Percentiles rank a stretch among this genome's conserved stretches.
These are phyloP conservation scores for Halichondria panicea DNA, from an alignment of 37 sponge, comb jelly and placozoan genomes.

Conservation along the genomic window DNA sequence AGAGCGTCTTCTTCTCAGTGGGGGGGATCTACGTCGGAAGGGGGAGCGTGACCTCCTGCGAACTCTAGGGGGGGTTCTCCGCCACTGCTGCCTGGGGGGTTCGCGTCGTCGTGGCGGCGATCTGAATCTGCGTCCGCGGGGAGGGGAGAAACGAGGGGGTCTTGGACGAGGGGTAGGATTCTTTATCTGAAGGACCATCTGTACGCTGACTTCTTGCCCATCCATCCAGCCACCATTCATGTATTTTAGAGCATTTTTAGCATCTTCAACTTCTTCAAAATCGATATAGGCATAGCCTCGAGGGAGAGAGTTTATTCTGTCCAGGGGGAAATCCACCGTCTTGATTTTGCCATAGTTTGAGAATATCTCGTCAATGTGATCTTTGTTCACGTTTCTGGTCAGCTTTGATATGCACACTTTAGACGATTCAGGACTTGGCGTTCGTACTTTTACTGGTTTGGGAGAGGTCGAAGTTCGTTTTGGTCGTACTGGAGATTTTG, in stretches of 20 bases:
- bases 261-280: conserved; percentile 56
- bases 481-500: conserved; percentile 16
- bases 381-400: conserved; percentile 79
- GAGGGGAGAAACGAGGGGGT: conserved; percentile 9
- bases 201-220: conserved; percentile 65
- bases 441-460: conserved; percentile 10
- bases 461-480: conserved; percentile 24
- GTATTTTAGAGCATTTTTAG: conserved; percentile 62
- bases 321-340: conserved; percentile 74
- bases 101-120: conserved; percentile 14
- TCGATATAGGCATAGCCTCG: conserved; percentile 85
- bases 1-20: too few species aligned
- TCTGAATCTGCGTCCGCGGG: conserved; percentile 4
- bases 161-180: conserved; percentile 33
- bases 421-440: conserved; percentile 51
- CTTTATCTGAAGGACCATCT: conserved; percentile 64
- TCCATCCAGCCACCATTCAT: conserved; percentile 88
- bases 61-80: conserved; percentile 21
- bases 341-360: conserved; percentile 68
- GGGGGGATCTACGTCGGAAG: neutral
- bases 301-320: conserved; percentile 60
- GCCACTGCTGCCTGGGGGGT: neutral
- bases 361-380: conserved; percentile 84
- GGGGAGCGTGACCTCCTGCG: conserved; percentile 5
- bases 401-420: conserved; percentile 74